Conservation (phyloP, 30 jellyfish, hydroid and myxozoan genomes). For the Aurelia sp. region DNA sequence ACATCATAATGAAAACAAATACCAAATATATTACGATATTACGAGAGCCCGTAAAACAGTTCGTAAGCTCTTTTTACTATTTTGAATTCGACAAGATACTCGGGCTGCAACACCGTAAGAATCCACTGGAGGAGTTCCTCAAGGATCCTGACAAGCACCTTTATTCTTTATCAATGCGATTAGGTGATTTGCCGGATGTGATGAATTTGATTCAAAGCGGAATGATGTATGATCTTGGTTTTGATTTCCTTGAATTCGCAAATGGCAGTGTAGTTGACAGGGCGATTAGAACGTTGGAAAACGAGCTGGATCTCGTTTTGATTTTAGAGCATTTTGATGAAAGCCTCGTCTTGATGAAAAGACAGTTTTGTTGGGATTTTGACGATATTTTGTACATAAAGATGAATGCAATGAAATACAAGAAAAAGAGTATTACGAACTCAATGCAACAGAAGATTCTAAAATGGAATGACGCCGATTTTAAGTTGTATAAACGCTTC, state of each 20-base stretch:
- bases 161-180: conserved; percentile 75
- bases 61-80: conserved; percentile 92
- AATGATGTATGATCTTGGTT: conserved; percentile 95
- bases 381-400: conserved; percentile 91
- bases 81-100: conserved; percentile 79
- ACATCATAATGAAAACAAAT: conserved; percentile 74
- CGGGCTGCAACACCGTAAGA: conserved; percentile 57
- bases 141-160: conserved; percentile 89
- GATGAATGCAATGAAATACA: conserved; percentile 80
- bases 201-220: conserved; percentile 92
- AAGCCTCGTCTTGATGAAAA: conserved; percentile 88
- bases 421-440: conserved; percentile 46
- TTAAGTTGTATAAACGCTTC: conserved; percentile 70
- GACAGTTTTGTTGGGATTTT: conserved; percentile 87
- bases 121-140: conserved; percentile 92
- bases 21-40: conserved; percentile 88
- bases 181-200: conserved; percentile 91
- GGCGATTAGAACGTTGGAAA: conserved; percentile 59
- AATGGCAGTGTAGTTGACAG: conserved; percentile 38
- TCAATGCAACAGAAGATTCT: conserved; percentile 41
- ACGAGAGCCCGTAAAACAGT: conserved; percentile 93
- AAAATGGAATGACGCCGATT: conserved; percentile 91
- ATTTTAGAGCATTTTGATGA: conserved; percentile 93
- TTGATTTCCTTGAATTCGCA: conserved; percentile 85
- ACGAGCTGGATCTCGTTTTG: conserved; percentile 90